These are phyloP conservation scores for Osmerus mordax DNA, from an alignment of 2,113 vertebrate species.

Conservation along the genomic window DNA sequence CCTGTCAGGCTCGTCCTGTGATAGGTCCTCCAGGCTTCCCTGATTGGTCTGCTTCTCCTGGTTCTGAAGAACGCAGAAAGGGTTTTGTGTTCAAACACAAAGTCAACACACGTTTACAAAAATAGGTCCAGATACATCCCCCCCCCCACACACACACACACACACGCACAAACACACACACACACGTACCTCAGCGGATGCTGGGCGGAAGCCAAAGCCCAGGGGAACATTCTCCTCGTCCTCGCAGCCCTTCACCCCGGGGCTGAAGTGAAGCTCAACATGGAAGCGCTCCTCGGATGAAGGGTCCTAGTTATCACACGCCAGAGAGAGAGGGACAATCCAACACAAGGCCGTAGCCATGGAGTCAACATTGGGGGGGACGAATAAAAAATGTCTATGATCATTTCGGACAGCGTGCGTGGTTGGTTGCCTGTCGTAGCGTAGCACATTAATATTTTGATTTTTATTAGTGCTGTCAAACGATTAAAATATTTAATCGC, in stretches of 20 bases:
- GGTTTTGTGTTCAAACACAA: neutral
- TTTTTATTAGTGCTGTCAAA: too few relatives aligned
- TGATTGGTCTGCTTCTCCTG: conserved; percentile 84
- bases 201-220: conserved; percentile 91
- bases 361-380: too few relatives aligned
- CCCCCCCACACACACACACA: neutral
- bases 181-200: conserved; percentile 84
- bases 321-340: neutral
- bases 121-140: neutral
- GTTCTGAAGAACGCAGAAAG: conserved; percentile 69
- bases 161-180: conserved; percentile 3
- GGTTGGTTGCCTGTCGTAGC: too few relatives aligned
- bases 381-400: too few relatives aligned
- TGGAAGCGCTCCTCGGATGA: conserved; percentile 96
- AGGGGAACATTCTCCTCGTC: conserved; percentile 87
- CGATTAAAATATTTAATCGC: too few relatives aligned
- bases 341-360: neutral
- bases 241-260: conserved; percentile 90
- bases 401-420: too few relatives aligned
- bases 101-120: neutral
- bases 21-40: conserved; percentile 87
- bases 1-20: conserved; percentile 77
- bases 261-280: conserved; percentile 96
- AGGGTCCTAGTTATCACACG: conserved; percentile 75
- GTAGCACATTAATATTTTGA: too few relatives aligned